These are phyloP conservation scores for Dendrocincla tyrannina DNA, from an alignment of 2,797 vertebrate species.

Conservation along the genomic window DNA sequence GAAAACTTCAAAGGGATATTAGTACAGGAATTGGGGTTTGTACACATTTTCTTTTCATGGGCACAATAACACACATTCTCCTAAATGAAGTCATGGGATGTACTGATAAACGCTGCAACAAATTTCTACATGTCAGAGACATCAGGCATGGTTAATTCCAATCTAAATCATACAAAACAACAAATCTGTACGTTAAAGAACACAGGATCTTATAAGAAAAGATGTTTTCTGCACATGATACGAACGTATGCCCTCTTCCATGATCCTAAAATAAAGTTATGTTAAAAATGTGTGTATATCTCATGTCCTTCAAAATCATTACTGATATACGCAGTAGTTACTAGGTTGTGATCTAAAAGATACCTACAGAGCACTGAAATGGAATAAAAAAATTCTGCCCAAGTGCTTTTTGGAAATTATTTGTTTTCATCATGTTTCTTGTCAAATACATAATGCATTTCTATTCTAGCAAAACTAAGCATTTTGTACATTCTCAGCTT, in stretches of 20 bases:
- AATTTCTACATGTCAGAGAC: background rate
- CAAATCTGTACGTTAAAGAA: background rate
- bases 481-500: slow-evolving; percentile 53
- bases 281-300: slow-evolving; percentile 20
- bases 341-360: slow-evolving; percentile 58
- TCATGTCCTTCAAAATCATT: slow-evolving; percentile 70
- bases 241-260: slow-evolving; percentile 12
- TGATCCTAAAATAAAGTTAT: slow-evolving; percentile 33
- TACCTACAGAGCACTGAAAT: slow-evolving; percentile 57
- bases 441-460: slow-evolving; percentile 71
- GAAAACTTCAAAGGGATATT: background rate
- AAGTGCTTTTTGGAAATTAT: slow-evolving; percentile 47
- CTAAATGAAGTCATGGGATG: background rate
- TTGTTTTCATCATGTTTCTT: slow-evolving; percentile 69
- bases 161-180: background rate
- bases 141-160: background rate
- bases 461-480: slow-evolving; percentile 68
- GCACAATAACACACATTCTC: background rate
- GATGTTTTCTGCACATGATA: background rate
- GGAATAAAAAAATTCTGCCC: slow-evolving; percentile 59
- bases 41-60: background rate
- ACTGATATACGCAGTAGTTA: slow-evolving; percentile 56
- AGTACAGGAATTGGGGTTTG: background rate
- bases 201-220: background rate
- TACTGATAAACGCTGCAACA: background rate